Conservation (phyloP, 2,888 invertebrate species). For the Monochamus alternatus region DNA sequence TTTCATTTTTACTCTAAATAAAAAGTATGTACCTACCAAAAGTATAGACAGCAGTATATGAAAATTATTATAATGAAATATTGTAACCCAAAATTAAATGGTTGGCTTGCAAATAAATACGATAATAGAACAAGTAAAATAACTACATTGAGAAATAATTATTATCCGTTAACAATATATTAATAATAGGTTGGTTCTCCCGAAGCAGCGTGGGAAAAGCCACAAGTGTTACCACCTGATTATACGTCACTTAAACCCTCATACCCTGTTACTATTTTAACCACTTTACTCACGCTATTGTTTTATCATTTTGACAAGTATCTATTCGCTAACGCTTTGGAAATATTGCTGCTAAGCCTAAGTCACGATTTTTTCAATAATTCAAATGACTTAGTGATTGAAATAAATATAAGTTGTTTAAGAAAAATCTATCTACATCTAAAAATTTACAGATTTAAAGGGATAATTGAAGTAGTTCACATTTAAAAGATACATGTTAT, state of each 20-base stretch:
- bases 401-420: background rate
- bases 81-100: slow-evolving; percentile 35
- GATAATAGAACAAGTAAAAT: slow-evolving; percentile 51
- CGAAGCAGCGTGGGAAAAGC: slow-evolving; percentile 69
- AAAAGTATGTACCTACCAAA: slow-evolving; percentile 9
- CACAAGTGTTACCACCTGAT: slow-evolving; percentile 71
- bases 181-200: slow-evolving; percentile 69
- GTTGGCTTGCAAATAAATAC: slow-evolving; percentile 47
- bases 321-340: slow-evolving; percentile 38
- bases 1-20: background rate
- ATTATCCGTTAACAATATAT: slow-evolving; percentile 69
- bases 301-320: slow-evolving; percentile 56
- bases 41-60: background rate
- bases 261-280: slow-evolving; percentile 65
- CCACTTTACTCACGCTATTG: slow-evolving; percentile 62
- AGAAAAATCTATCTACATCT: background rate
- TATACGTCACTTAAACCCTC: slow-evolving; percentile 70
- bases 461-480: background rate
- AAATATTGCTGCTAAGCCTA: slow-evolving; percentile 7
- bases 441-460: background rate
- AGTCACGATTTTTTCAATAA: slow-evolving; percentile 30
- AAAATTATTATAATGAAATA: slow-evolving; percentile 30
- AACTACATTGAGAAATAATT: slow-evolving; percentile 65
- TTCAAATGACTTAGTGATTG: slow-evolving; percentile 16
- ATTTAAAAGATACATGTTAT: background rate